Percentiles rank a stretch among this genome's conserved stretches.
Conservation (phyloP, 2,888 invertebrate genomes). For the Pemphredon lugubris region DNA sequence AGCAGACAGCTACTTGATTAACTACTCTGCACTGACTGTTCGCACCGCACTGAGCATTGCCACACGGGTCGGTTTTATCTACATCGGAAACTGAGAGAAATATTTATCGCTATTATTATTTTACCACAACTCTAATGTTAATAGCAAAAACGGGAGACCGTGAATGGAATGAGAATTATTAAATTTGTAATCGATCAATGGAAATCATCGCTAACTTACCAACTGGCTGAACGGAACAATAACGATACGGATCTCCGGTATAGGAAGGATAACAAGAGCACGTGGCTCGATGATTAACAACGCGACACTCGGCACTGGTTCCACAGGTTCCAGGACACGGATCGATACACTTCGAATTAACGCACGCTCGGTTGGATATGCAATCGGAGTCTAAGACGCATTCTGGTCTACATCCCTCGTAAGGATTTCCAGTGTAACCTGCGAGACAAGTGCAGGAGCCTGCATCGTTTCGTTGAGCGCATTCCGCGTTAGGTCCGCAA, state of each 20-base stretch:
- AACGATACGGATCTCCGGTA: constrained; percentile 87
- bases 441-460: constrained; percentile 83
- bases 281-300: constrained; percentile 58
- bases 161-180: no score
- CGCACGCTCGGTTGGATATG: constrained; percentile 83
- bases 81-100: constrained; percentile 28
- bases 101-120: not conserved
- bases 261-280: constrained; percentile 85
- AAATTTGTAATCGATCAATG: no score
- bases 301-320: constrained; percentile 81
- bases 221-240: constrained; percentile 82
- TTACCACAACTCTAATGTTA: no score
- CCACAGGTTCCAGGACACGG: constrained; percentile 84
- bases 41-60: constrained; percentile 83
- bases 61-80: constrained; percentile 50
- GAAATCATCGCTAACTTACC: constrained; percentile 63
- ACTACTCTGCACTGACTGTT: constrained; percentile 87
- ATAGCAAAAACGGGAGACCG: no score
- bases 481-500: constrained; percentile 82
- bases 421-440: constrained; percentile 83
- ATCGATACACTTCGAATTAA: constrained; percentile 83
- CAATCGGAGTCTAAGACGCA: constrained; percentile 84
- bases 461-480: constrained; percentile 82
- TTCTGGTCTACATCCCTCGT: constrained; percentile 84
- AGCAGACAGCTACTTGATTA: constrained; percentile 83